Evolutionary conservation across 2,797 vertebrate species (phyloP), one percentile per base, ranked within the genome.

Genomic region (Cebuella pygmaea): DNA sequence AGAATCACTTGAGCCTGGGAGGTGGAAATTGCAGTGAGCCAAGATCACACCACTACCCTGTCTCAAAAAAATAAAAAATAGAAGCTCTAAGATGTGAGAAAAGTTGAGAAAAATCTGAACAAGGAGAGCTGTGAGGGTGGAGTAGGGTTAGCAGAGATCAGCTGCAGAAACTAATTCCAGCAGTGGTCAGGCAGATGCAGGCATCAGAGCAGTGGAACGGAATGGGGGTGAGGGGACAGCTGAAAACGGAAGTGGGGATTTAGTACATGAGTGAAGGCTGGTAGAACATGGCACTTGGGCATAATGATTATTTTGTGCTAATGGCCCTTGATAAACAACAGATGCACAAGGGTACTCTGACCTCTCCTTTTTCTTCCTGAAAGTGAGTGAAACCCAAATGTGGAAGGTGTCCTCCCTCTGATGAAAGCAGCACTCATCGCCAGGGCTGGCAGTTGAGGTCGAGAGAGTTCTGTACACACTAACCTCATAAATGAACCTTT

Each of bases 211-310:
- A 24, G 3, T 13, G 14, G 10, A 11, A 20, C 0, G 22, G 70
- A 36, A 19, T 1, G 0, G 70, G 80, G n/a, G 55, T 50, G 67
- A 17, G 1, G 19, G 15, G 36, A 26, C 15, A n/a, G 7, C 61
- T 64, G 24, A 9, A 7, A 19, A 13, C 1, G 19, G 19, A 7
- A 15, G 0, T 4, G 55, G 57, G 55, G 15, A 50, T 14, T 55
- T 26, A 15, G 30, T 20, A 1, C 10, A 19, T 3, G 11, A 26
- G 13, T 2, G 11, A 27, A 22, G n/a, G 59, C 5, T 4, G 14
- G 50, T 10, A 39, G 48, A 1, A 14, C 2, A 3, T 39, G 24
- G 24, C 14, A 36, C 26, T 39, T 15, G 13, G 13, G 24, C 46
- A 19, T 13, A 15, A 75, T 26, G 15, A 46, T 39, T 78, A 36